Evolutionary conservation across 2,888 invertebrate species (phyloP).

Genomic region (Phania funesta): DNA sequence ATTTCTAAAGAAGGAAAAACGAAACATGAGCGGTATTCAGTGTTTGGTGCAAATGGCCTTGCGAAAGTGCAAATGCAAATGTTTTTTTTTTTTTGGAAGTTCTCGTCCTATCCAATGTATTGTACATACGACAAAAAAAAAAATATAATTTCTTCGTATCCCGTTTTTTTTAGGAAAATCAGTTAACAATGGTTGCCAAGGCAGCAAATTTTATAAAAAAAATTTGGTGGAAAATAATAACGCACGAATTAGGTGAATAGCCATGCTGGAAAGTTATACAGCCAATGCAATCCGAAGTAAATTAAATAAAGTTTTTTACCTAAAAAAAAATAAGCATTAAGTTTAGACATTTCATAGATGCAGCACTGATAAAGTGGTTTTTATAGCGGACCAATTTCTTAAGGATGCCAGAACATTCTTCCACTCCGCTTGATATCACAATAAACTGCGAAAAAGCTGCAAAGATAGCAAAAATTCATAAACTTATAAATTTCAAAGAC

Average conservation of each 20-base stretch:
- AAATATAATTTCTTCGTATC: not conserved
- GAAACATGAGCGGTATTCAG: too few species aligned
- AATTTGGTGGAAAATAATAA: conserved; percentile 40
- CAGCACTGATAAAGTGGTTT: not conserved
- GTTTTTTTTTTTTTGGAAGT: conserved; percentile 40
- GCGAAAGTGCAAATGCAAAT: too few species aligned
- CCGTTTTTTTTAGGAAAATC: conserved; percentile 28
- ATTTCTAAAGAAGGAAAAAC: too few species aligned
- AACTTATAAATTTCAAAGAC: too few species aligned
- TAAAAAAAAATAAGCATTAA: not conserved
- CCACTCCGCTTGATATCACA: not conserved
- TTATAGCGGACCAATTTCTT: not conserved
- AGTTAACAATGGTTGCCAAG: conserved; percentile 20
- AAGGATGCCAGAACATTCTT: conserved; percentile 11
- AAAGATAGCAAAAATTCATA: not conserved
- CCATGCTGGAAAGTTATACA: conserved; percentile 40
- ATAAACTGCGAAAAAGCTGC: not conserved
- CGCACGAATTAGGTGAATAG: conserved; percentile 12
- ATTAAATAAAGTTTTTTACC: too few species aligned
- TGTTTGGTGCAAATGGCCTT: too few species aligned
- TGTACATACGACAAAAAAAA: not conserved
- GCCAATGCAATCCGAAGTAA: conserved; percentile 27
- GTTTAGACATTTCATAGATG: conserved; percentile 4
- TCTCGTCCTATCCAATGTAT: conserved; percentile 2
- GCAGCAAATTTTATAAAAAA: conserved; percentile 25